Base-by-base conservation (phyloP, 1,140 invertebrate species). In the Atta texana region DNA sequence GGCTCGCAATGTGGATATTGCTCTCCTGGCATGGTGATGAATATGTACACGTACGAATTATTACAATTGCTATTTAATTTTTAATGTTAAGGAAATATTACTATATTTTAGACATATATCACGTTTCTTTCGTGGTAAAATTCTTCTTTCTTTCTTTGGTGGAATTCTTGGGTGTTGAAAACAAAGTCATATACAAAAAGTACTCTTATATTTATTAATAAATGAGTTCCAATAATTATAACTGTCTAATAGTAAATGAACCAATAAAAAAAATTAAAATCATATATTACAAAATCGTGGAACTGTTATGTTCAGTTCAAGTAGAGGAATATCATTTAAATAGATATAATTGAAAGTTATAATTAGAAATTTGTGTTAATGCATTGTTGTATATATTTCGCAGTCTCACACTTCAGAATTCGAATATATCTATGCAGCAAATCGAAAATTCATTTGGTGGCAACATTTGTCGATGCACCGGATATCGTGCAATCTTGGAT, bases 401-500 rank as follows among this genome's bases (percentile, higher is more conserved):
- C 16, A 94, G 94, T 69, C 88, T 94, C 82, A 94, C 61, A 82
- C 94, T 24, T 94, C 93, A 12, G 93, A 95, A n/a, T 7, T 34
- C 6, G 34, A 6, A 0, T 34, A 92, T 97, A 12, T 97, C 96
- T 0, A 97, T 97, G 96, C 93, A 96, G 39, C 96, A 97, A 89
- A 95, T 98, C 14, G 97, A 98, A 93, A 97, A 98, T 91, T 96
- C 97, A 0, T 97, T 98, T 92, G 97, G 97, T 1, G 96, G 98
- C 66, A 98, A 98, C 91, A 96, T 98, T 28, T 98, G 98, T 87
- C 96, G 98, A 74, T 98, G 98, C 93, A 98, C 98, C 1, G 98
- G 98, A 0, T 98, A 98, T 90, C 95, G 98, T 84, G 97, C 98
- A 1, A 98, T 98, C 91, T 95, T 98, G 53, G 97, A 98, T 87